Conservation (phyloP, 2,888 invertebrate species). For the Lutraria lutraria region DNA sequence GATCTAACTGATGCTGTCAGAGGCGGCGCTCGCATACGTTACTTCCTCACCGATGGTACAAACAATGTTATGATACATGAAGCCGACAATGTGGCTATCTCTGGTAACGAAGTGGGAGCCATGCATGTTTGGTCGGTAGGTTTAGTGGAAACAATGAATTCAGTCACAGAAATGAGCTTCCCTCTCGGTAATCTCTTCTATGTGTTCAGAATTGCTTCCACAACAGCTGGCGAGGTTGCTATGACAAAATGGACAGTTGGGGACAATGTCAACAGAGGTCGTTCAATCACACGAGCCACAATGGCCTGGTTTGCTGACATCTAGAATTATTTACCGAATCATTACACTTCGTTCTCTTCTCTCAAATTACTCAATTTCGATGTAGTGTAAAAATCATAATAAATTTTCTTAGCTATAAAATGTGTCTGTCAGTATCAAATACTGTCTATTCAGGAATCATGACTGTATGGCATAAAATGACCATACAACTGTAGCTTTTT, state of each 20-base stretch:
- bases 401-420: too few relatives aligned
- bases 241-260: constrained; percentile 47
- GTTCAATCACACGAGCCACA: neutral
- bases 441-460: too few relatives aligned
- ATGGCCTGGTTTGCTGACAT: neutral
- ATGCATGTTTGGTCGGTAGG: neutral
- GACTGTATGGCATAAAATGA: too few relatives aligned
- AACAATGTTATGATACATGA: neutral
- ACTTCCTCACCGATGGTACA: neutral
- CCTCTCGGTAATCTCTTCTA: neutral
- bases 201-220: constrained; percentile 38
- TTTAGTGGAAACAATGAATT: neutral
- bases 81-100: neutral
- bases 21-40: neutral
- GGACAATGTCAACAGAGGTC: constrained; percentile 26
- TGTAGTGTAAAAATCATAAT: too few relatives aligned
- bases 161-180: neutral
- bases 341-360: too few relatives aligned
- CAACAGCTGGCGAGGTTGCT: constrained; percentile 34
- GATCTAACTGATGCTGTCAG: neutral
- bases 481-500: too few relatives aligned
- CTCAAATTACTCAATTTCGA: too few relatives aligned
- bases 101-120: neutral
- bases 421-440: too few relatives aligned
- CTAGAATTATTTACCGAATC: neutral